Conservation (phyloP, 2,113 vertebrate genomes). For the Carettochelys insculpta region DNA sequence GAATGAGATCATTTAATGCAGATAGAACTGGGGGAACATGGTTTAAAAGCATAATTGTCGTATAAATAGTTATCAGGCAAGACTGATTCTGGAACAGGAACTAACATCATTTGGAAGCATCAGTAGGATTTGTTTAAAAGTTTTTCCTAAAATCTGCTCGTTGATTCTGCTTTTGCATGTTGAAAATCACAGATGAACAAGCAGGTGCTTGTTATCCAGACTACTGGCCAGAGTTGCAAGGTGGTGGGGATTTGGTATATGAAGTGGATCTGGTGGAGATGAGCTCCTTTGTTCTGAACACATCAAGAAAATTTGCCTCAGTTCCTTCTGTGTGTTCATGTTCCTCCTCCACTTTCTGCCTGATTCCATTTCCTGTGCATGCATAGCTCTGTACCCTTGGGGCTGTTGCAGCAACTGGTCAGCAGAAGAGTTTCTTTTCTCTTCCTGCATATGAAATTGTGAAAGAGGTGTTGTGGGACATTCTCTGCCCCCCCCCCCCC, state of each 20-base stretch:
- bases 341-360: conserved; percentile 41
- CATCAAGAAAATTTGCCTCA: not conserved
- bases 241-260: fast-evolving
- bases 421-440: not conserved
- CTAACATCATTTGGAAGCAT: not conserved
- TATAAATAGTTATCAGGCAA: not conserved
- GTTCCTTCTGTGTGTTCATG: conserved; percentile 9
- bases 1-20: not conserved
- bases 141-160: not conserved
- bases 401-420: not conserved
- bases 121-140: not conserved
- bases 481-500: too few species aligned
- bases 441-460: not conserved
- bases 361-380: not conserved
- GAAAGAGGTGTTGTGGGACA: not conserved
- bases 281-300: not conserved
- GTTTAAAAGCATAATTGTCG: not conserved
- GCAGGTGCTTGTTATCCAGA: not conserved
- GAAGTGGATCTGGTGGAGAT: not conserved
- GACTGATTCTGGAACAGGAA: not conserved
- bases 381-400: not conserved
- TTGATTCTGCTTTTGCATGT: not conserved
- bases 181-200: not conserved
- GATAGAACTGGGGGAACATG: fast-evolving
- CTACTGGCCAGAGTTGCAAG: not conserved